A percentile compares a stretch with the other conserved stretches of the same genome.
phyloP scores from a whole-genome alignment of 2,797 vertebrate genomes.

The Carcharodon carcharias region DNA sequence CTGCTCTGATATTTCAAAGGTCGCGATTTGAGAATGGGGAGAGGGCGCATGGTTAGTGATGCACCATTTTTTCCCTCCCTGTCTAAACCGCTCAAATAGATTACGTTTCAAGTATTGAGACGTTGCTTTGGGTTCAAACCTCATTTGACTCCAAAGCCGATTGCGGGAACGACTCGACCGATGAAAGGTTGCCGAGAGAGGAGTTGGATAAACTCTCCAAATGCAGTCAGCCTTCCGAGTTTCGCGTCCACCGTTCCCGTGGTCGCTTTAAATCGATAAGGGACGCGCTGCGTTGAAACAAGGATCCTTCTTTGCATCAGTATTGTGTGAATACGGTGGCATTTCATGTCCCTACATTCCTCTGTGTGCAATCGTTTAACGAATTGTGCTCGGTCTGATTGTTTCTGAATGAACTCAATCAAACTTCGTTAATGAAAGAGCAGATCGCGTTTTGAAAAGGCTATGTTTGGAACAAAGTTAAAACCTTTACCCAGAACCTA shows the following conservation, averaged over 20 bases:
- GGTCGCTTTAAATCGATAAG: background rate
- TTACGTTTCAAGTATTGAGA: background rate
- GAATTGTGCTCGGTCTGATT: background rate
- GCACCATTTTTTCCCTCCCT: conserved; percentile 36
- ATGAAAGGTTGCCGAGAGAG: background rate
- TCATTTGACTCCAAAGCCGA: background rate
- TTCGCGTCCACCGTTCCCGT: background rate
- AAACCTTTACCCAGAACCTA: background rate
- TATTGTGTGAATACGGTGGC: background rate
- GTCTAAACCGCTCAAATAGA: background rate
- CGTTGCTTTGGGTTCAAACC: background rate
- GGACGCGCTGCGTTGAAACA: background rate
- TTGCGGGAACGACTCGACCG: background rate
- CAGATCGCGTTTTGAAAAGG: too few relatives aligned
- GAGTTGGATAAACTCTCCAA: background rate
- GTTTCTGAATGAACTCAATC: too few relatives aligned
- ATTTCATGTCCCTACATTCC: background rate
- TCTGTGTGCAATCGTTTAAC: background rate
- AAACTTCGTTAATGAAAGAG: too few relatives aligned
- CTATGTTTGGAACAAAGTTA: background rate
- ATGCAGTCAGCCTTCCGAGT: background rate
- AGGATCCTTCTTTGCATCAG: background rate
- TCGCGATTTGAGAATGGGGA: background rate
- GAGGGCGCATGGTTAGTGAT: background rate
- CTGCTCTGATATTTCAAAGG: background rate